Evolutionary conservation across 2,888 invertebrate species (phyloP), one percentile per base, ranked within the genome.

Genomic region (Venustoraphidia nigricollis): DNA sequence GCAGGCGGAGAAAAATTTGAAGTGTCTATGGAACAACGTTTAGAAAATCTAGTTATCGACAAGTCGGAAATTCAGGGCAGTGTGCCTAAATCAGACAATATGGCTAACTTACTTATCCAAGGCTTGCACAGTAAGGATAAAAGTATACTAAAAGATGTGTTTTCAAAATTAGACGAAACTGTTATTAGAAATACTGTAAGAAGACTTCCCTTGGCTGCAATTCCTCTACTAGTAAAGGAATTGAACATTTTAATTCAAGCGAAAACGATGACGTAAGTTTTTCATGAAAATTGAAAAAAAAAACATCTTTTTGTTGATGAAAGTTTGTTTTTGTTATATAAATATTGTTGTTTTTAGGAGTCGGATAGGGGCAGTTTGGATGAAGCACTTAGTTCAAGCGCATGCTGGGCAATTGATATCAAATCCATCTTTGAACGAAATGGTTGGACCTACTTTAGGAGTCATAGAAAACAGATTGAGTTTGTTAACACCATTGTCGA

Each of bases 51-150:
- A 27, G 79, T 83, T 14, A 62, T 91, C 17, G 78, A 79, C 55
- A 69, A 75, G 41, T 59, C 66, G 5, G 70, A 72, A 8, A 57
- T 66, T 4, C 61, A 65, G 39, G 69, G 72, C 42, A 71, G 71
- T 53, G 66, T 69, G n/a, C 71, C 77, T 3, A 71, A 71, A 51
- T 70, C 73, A 1, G 79, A 84, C 59, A 91, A 88, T 65, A 73
- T 90, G 58, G 83, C 85, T 2, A 84, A 87, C 53, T 69, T 93
- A 9, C 66, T 94, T 9, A 72, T 89, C 47, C 93, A 87, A 64
- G 92, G 89, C 0, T 66, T 95, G 36, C 88, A 88, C 57, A 93
- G 92, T 59, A 83, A 83, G 58, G 91, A 95, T 61, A 75, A 73
- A 52, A 71, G 66, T 41, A 77, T 93, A 57, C 67, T 94, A 35